These are phyloP conservation scores for Isoperla grammatica DNA, from an alignment of 2,888 invertebrate species.

Conservation along the genomic window DNA sequence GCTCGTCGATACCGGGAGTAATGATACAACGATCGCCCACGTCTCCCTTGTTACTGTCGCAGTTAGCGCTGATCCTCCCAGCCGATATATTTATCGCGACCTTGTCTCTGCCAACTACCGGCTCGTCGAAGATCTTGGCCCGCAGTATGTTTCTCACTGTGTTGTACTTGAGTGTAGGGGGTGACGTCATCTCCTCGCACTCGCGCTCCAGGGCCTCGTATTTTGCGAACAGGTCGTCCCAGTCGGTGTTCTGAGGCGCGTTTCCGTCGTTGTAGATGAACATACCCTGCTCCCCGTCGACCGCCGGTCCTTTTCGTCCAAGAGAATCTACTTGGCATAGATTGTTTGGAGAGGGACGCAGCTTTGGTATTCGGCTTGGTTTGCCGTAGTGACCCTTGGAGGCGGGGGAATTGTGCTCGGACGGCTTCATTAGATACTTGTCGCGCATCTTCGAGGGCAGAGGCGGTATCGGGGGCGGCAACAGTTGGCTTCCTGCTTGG, in stretches of 20 bases:
- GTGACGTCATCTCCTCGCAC: conserved; percentile 5
- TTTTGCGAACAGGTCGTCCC: conserved; percentile 20
- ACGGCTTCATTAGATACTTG: not conserved
- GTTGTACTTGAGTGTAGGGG: not conserved
- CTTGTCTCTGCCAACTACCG: not conserved
- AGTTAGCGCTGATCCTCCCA: too few species aligned
- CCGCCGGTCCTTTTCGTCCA: conserved; percentile 1
- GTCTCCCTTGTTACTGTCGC: too few species aligned
- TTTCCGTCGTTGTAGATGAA: not conserved
- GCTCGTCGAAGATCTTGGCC: conserved; percentile 10
- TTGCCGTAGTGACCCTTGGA: not conserved
- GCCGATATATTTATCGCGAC: too few species aligned
- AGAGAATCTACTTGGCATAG: conserved; percentile 23
- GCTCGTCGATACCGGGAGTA: too few species aligned
- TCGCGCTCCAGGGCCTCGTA: conserved; percentile 25
- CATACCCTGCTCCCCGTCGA: not conserved
- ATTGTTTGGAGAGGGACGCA: conserved; percentile 18
- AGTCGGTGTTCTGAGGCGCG: not conserved
- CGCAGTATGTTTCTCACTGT: conserved; percentile 4
- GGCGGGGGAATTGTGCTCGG: not conserved
- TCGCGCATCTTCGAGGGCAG: conserved; percentile 7
- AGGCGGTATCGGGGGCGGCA: conserved; percentile 24
- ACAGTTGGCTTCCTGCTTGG: not conserved
- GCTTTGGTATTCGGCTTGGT: conserved; percentile 24
- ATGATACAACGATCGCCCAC: too few species aligned